Evolutionary conservation across 2,888 invertebrate genomes (phyloP), one percentile per base, ranked within the genome.

Genomic region (Ennomos erosarius): DNA sequence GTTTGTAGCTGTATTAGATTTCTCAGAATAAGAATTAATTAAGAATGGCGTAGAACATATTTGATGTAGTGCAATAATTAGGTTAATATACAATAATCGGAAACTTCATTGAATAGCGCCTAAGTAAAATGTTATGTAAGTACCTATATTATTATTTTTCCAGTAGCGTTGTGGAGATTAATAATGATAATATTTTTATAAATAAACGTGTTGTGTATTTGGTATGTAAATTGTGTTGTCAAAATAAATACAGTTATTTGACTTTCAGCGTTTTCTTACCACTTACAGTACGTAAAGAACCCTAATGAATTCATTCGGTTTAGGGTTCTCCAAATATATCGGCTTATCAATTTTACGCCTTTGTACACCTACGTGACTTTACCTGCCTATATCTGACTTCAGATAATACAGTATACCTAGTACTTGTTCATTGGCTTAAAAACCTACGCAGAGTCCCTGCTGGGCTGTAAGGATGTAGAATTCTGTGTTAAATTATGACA

Each of bases 171-270:
- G 73, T 72, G 45, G 47, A 45, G 46, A 46, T 71, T 72, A 76
- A 64, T 64, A 76, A 77, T 75, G 74, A 72, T 73, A 70, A 73
- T 76, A 82, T 84, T 86, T 87, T 89, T 89, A 87, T 89, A 88
- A 85, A 87, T 88, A 87, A 82, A 82, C 65, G 75, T 84, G 79
- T 84, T 83, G 84, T 85, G 83, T 77, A 83, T 81, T 84, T 84
- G 84, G 83, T 77, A 82, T 81, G 81, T 87, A 85, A 69, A 70
- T 62, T 70, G 67, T 75, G 70, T 77, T 78, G 74, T 77, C 70
- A 68, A 74, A 76, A 77, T 78, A 75, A 78, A 79, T 75, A 68
- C 70, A 68, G 75, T 77, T 73, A 67, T 49, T 47, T 40, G 44
- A 44, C 42, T 53, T 58, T 58, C 35, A 9, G 35, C 26, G 38